phyloP scores from a whole-genome alignment of 2,888 invertebrate species.

The Lapara coniferarum region DNA sequence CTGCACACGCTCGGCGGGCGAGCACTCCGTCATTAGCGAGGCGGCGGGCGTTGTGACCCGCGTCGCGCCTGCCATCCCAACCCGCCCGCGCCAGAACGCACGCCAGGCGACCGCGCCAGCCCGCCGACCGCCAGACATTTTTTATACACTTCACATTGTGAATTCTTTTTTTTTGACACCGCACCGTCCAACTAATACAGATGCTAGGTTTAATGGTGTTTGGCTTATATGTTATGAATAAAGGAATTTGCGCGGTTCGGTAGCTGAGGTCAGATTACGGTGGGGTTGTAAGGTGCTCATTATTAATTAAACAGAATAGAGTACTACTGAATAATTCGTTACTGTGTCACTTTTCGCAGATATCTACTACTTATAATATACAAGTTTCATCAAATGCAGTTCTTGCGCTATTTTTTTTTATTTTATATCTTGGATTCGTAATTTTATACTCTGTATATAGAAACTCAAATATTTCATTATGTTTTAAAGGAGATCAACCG shows the following conservation, averaged over 20 bases:
- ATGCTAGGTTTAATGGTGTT: conserved; percentile 25
- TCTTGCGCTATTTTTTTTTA: no score
- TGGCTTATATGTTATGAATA: not conserved
- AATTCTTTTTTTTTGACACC: conserved; percentile 26
- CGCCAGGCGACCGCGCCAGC: conserved; percentile 24
- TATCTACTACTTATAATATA: no score
- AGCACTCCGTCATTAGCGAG: conserved; percentile 72
- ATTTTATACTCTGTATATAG: no score
- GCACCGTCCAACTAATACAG: conserved; percentile 24
- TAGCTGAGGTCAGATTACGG: not conserved
- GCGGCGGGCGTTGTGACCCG: conserved; percentile 74
- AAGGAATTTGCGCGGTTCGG: not conserved
- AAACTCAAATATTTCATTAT: no score
- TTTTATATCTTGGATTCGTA: no score
- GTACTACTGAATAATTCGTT: not conserved
- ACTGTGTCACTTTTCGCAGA: no score
- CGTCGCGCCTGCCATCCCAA: conserved; percentile 42
- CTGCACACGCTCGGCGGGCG: conserved; percentile 59
- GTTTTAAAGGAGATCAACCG: no score
- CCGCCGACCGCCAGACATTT: conserved; percentile 77
- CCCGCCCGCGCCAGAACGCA: conserved; percentile 54
- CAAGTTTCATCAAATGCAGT: no score
- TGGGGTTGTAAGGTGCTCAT: not conserved
- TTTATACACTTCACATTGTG: conserved; percentile 62
- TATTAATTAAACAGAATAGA: not conserved